Conservation (phyloP, 2,888 invertebrate species). For the Drosophila stalkeri region DNA sequence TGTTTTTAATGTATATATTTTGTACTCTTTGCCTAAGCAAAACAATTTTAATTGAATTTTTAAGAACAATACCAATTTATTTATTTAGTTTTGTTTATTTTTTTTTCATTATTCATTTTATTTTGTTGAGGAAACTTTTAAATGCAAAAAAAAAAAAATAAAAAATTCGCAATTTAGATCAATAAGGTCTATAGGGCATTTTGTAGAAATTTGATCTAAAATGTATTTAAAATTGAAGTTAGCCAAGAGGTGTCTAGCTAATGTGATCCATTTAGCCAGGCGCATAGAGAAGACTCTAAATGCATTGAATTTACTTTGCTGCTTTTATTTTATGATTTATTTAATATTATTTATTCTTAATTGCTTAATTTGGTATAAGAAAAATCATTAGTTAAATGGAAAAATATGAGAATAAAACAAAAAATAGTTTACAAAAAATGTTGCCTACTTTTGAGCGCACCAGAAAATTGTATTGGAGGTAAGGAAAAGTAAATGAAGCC, state of each 20-base stretch:
- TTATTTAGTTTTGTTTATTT: constrained; percentile 29
- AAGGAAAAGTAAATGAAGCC: too few species aligned
- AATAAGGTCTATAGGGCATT: not conserved
- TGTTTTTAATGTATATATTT: constrained; percentile 28
- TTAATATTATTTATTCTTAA: too few species aligned
- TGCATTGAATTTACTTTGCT: too few species aligned
- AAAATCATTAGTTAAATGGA: too few species aligned
- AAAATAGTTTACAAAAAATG: too few species aligned
- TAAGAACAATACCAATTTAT: constrained; percentile 66
- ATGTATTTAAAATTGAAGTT: too few species aligned
- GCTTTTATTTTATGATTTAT: too few species aligned
- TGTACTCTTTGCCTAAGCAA: constrained; percentile 48
- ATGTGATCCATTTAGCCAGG: not conserved
- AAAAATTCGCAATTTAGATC: not conserved
- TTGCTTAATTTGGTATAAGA: too few species aligned
- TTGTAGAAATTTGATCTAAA: not conserved
- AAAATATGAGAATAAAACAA: too few species aligned
- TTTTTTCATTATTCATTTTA: not conserved
- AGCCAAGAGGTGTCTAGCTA: not conserved
- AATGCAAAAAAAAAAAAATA: not conserved
- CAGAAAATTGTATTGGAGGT: too few species aligned
- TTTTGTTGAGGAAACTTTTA: not conserved
- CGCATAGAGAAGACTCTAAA: too few species aligned
- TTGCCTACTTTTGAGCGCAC: too few species aligned
- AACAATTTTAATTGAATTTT: constrained; percentile 82